Evolutionary conservation across 2,113 vertebrate species (phyloP).

Genomic region (Rafetus swinhoei): DNA sequence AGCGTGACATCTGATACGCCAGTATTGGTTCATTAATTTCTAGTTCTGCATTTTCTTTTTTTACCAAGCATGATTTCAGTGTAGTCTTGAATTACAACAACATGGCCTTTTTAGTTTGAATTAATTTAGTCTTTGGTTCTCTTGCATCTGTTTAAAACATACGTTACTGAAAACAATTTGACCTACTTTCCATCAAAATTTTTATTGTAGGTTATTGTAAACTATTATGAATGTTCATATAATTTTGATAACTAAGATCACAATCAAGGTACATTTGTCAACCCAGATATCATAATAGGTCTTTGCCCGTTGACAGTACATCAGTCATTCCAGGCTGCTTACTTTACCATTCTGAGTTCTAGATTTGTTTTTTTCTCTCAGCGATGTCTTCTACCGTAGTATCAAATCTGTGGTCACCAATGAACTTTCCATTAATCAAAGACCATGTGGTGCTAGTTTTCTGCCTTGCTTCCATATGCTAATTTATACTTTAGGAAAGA

Average conservation of each 20-base stretch:
- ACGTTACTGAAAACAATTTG: neutral
- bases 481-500: neutral
- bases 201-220: neutral
- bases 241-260: neutral
- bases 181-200: neutral
- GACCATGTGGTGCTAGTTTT: neutral
- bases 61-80: neutral
- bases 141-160: neutral
- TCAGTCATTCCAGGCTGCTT: neutral
- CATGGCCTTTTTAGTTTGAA: neutral
- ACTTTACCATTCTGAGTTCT: neutral
- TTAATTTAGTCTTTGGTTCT: neutral
- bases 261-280: neutral
- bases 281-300: neutral
- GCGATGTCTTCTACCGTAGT: neutral
- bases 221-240: neutral
- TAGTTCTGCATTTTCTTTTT: neutral
- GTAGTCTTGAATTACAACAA: neutral
- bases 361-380: neutral
- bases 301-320: neutral
- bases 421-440: neutral
- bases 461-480: slow-evolving; percentile 38
- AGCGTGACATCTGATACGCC: neutral
- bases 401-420: neutral
- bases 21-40: neutral